Conservation (phyloP, 2,797 vertebrate genomes). For the Graptemys geographica region DNA sequence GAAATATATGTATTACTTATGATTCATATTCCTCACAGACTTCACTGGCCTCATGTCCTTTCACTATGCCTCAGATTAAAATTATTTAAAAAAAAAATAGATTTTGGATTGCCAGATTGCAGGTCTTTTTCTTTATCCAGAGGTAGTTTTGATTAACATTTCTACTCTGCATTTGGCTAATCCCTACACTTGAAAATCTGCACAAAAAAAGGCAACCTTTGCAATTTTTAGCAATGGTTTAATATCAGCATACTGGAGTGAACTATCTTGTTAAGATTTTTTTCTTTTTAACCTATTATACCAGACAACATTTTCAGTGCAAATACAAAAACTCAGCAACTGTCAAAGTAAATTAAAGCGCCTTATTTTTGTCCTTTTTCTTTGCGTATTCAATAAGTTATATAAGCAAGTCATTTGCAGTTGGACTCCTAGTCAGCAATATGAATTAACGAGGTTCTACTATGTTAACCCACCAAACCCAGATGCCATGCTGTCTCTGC, state of each 20-base stretch:
- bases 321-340: background rate
- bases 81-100: background rate
- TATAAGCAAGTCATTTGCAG: background rate
- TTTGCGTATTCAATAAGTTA: accelerated
- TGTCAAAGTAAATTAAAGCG: background rate
- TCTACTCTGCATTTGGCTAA: background rate
- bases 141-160: background rate
- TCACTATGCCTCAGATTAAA: background rate
- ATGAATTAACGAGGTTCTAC: background rate
- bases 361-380: background rate
- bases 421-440: background rate
- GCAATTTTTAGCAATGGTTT: background rate
- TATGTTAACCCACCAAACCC: background rate
- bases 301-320: background rate
- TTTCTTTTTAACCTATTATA: background rate
- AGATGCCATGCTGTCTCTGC: background rate
- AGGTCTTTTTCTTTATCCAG: background rate
- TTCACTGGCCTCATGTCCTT: background rate
- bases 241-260: background rate
- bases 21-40: background rate
- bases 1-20: background rate
- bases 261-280: background rate
- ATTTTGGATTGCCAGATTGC: background rate
- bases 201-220: background rate
- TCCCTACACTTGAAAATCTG: background rate